Conservation (phyloP, 37 sponge, comb jelly and placozoan species). For the Ephydatia muelleri region DNA sequence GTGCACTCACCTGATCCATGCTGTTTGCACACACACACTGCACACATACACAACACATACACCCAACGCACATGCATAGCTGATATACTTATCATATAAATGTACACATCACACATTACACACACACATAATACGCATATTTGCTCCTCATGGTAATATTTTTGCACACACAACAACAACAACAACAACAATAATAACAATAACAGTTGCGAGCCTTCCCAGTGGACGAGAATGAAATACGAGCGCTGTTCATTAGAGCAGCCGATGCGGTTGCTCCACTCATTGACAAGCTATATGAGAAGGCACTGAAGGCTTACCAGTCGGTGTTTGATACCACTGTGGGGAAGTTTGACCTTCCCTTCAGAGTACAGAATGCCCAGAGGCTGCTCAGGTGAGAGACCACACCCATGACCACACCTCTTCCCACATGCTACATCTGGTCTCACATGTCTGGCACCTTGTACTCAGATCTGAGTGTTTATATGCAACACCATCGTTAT, state of each 20-base stretch:
- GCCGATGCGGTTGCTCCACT: slow-evolving; percentile 48
- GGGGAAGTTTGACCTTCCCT: slow-evolving; percentile 55
- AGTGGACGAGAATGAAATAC: slow-evolving; percentile 36
- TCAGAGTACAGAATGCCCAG: slow-evolving; percentile 49
- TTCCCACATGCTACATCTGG: too few species aligned
- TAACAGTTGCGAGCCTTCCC: slow-evolving; percentile 36
- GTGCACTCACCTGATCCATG: too few species aligned
- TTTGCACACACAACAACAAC: not conserved
- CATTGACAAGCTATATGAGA: slow-evolving; percentile 66
- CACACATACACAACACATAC: too few species aligned
- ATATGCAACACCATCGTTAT: too few species aligned
- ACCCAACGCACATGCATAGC: not conserved
- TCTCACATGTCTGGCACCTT: too few species aligned
- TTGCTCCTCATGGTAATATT: not conserved
- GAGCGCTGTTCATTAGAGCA: slow-evolving; percentile 53
- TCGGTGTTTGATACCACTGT: slow-evolving; percentile 34
- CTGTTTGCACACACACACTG: too few species aligned
- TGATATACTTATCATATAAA: too few species aligned
- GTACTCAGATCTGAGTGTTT: too few species aligned
- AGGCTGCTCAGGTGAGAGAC: slow-evolving; percentile 55
- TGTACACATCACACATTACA: not conserved
- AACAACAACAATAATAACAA: not conserved
- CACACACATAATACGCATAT: not conserved
- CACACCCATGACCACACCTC: too few species aligned
- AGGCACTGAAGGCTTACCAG: slow-evolving; percentile 58